Base-by-base conservation (phyloP, 2,113 vertebrate genomes). In the Macquaria australasica region DNA sequence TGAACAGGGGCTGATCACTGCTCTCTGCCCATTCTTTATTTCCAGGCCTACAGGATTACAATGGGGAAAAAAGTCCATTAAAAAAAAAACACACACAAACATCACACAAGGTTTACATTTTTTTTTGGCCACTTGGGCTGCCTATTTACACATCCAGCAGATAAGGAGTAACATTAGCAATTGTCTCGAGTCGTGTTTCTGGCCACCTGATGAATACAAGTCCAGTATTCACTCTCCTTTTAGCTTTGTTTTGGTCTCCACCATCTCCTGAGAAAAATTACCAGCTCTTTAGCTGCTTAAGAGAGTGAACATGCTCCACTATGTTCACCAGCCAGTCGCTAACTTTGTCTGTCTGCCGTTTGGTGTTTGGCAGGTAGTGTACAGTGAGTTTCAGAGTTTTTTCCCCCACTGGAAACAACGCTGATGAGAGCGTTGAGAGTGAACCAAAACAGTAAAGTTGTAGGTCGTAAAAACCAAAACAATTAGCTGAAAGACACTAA, bases 1-100 rank as follows among this genome's bases (percentile, higher is more conserved):
- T 82, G 8, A 94, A 96, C 71, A 98, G 81, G 3, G 81, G 63
- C n/a, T 83, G 87, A 8, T 89, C 88, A 3, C 69, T 53, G 25
- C 66, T 56, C 16, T 31, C 37, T 14, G 5, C 45, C 6, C 77
- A 80, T 21, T 2, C 71, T 0, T 66, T 82, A 55, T 63, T 55
- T 43, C 48, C 43, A 68, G 76, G 82, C 66, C 85, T 93, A 25
- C 31, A 88, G 12, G 8, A 74, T 56, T 4, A 73, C 10, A 87
- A 7, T 3, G 50, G 50, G 34, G 20, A 81, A 10, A 53, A 15
- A 23, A 8, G 7, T 18, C 10, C 14, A 41, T 68, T 34, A 62
- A n/a, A n/a, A n/a, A n/a, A n/a, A n/a, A n/a, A 2, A 31, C 25
- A 45, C 50, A 12, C 50, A 12, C 50, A 58, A 14, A 60, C 21